A percentile compares a stretch with the other conserved stretches of the same genome.
These are phyloP conservation scores for Chaetoderma sp. DNA, from an alignment of 2,888 invertebrate species.

Conservation along the genomic window DNA sequence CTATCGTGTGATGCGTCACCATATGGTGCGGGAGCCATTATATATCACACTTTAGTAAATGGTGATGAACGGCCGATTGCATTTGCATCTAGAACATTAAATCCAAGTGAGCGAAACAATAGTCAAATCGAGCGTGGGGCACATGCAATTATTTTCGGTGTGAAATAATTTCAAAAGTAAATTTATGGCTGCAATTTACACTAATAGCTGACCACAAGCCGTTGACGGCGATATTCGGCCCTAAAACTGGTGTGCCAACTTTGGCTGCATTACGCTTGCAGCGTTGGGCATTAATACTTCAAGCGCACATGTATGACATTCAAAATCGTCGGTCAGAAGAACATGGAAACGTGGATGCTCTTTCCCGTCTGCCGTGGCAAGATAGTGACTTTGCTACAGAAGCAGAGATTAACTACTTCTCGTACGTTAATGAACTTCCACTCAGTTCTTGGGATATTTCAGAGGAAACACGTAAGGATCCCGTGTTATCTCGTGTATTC, in stretches of 20 bases:
- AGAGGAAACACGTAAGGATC: constrained; percentile 12
- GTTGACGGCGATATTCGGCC: constrained; percentile 43
- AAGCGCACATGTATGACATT: constrained; percentile 1
- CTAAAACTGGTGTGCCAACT: background rate
- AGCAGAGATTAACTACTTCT: background rate
- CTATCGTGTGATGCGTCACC: constrained; percentile 66
- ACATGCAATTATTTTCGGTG: constrained; percentile 23
- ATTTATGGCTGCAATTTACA: constrained; percentile 31
- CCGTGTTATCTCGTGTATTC: constrained; percentile 1
- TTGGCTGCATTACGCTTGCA: background rate
- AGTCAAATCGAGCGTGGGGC: constrained; percentile 37
- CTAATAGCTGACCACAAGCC: constrained; percentile 36
- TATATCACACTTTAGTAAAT: constrained; percentile 33
- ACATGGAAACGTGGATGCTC: constrained; percentile 7
- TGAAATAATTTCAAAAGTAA: constrained; percentile 34
- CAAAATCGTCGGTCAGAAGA: constrained; percentile 2
- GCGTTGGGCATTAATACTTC: constrained; percentile 7
- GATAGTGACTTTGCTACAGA: constrained; percentile 2
- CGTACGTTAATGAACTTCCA: constrained; percentile 6
- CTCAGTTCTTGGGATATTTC: constrained; percentile 5
- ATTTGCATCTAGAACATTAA: constrained; percentile 29
- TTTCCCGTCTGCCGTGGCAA: constrained; percentile 5
- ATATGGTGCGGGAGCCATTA: constrained; percentile 48
- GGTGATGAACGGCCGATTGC: constrained; percentile 32
- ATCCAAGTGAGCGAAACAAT: constrained; percentile 29